Percentiles rank a stretch among this genome's conserved stretches.
Conservation (phyloP, 2,797 vertebrate species). For the Spinus pinus region DNA sequence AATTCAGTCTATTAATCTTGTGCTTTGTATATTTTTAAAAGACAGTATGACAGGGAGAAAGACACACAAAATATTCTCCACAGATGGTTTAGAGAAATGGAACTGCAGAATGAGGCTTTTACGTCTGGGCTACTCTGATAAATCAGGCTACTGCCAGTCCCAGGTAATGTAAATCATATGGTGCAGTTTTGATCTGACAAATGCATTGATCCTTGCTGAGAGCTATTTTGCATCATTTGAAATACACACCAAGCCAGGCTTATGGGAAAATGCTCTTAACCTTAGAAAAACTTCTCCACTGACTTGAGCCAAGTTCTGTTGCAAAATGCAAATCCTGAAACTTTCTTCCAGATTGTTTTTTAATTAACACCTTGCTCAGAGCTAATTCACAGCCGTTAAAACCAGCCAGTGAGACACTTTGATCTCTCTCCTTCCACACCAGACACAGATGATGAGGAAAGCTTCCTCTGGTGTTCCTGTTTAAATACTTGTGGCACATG, state of each 20-base stretch:
- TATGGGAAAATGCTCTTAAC: not conserved
- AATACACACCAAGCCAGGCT: not conserved
- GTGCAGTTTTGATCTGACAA: constrained; percentile 47
- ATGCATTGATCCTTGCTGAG: constrained; percentile 44
- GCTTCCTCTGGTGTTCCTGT: not conserved
- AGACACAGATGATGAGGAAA: not conserved
- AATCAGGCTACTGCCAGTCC: not conserved
- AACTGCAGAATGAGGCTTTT: not conserved
- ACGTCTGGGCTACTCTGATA: not conserved
- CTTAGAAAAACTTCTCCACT: not conserved
- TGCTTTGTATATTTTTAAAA: not conserved
- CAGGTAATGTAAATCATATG: constrained; percentile 6
- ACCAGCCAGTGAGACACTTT: not conserved
- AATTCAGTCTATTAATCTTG: not conserved
- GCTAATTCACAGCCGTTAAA: constrained; percentile 47
- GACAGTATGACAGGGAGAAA: not conserved
- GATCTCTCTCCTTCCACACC: not conserved
- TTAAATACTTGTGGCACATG: not conserved
- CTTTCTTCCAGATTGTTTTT: constrained; percentile 38
- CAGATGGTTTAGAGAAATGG: not conserved
- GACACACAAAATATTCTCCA: not conserved
- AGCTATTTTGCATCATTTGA: constrained; percentile 43
- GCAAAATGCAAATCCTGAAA: constrained; percentile 37
- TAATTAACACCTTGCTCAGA: constrained; percentile 63
- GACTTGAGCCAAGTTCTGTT: not conserved